A percentile compares a stretch with the other conserved stretches of the same genome.
Conservation (phyloP, 2,113 vertebrate genomes). For the Hippocampus comes region DNA sequence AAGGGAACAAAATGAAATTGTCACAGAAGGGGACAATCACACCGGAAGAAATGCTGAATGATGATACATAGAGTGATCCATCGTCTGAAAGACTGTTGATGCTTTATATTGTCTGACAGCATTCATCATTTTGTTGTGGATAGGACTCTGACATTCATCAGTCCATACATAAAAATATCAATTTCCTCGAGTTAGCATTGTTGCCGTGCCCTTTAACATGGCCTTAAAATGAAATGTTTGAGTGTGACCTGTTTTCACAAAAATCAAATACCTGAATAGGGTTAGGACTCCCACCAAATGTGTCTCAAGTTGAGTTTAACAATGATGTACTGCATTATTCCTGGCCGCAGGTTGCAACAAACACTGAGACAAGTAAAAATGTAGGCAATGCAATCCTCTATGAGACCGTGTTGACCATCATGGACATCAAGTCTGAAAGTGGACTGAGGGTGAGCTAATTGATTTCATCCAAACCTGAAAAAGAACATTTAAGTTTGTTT, state of each 20-base stretch:
- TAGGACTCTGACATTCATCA: not conserved
- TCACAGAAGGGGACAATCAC: not conserved
- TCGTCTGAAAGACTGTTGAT: slow-evolving; percentile 71
- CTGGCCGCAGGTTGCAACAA: slow-evolving; percentile 87
- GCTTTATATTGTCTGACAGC: slow-evolving; percentile 64
- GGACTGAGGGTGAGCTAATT: slow-evolving; percentile 85
- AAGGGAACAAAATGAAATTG: not conserved
- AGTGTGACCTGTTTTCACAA: not conserved
- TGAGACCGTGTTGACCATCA: slow-evolving; percentile 98
- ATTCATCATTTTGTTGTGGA: not conserved
- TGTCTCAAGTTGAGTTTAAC: not conserved
- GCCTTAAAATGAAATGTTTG: not conserved
- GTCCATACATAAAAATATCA: not conserved
- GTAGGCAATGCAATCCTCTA: slow-evolving; percentile 99
- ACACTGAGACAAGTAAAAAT: slow-evolving; percentile 99
- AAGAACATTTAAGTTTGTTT: not conserved
- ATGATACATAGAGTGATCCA: slow-evolving; percentile 76
- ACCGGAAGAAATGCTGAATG: slow-evolving; percentile 62
- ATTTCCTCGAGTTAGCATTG: not conserved
- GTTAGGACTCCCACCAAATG: not conserved
- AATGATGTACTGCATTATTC: slow-evolving; percentile 1
- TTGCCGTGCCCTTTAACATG: not conserved
- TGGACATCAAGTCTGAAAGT: slow-evolving; percentile 99
- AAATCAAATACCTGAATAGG: not conserved
- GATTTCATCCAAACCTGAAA: not conserved